Percentiles rank a stretch among this genome's conserved stretches.
These are phyloP conservation scores for Tiliacea aurago DNA, from an alignment of 2,888 invertebrate genomes.

Conservation along the genomic window DNA sequence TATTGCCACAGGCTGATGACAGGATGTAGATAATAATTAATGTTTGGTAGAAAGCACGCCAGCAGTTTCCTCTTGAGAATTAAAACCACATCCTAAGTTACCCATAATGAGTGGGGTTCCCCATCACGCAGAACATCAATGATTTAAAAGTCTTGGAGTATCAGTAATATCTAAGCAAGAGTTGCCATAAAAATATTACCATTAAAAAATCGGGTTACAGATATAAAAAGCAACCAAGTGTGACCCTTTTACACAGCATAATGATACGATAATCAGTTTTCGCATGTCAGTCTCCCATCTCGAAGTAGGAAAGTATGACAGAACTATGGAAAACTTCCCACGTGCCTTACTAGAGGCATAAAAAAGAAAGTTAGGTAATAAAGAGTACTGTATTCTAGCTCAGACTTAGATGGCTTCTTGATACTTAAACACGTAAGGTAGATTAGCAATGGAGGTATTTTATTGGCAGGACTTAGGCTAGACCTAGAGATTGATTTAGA, in stretches of 20 bases:
- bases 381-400: slow-evolving; percentile 51
- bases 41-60: not conserved
- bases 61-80: slow-evolving; percentile 13
- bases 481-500: not conserved
- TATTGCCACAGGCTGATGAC: slow-evolving; percentile 3
- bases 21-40: slow-evolving; percentile 3
- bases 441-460: slow-evolving; percentile 23
- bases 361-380: slow-evolving; percentile 67
- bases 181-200: too few species aligned
- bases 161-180: not conserved
- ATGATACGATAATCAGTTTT: slow-evolving; percentile 43
- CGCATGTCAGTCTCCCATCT: slow-evolving; percentile 53
- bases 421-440: slow-evolving; percentile 27
- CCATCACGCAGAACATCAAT: not conserved
- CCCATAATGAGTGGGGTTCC: too few species aligned
- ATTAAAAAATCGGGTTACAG: slow-evolving; percentile 9
- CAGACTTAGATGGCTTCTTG: slow-evolving; percentile 47
- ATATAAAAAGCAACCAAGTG: slow-evolving; percentile 22
- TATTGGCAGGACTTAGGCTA: slow-evolving; percentile 7
- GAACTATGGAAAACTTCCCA: slow-evolving; percentile 62
- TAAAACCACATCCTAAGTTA: not conserved
- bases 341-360: slow-evolving; percentile 56
- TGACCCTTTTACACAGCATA: slow-evolving; percentile 35
- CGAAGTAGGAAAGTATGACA: slow-evolving; percentile 51
- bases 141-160: not conserved